These are phyloP conservation scores for Heliothis subflexa DNA, from an alignment of 1,140 invertebrate genomes.

Conservation along the genomic window DNA sequence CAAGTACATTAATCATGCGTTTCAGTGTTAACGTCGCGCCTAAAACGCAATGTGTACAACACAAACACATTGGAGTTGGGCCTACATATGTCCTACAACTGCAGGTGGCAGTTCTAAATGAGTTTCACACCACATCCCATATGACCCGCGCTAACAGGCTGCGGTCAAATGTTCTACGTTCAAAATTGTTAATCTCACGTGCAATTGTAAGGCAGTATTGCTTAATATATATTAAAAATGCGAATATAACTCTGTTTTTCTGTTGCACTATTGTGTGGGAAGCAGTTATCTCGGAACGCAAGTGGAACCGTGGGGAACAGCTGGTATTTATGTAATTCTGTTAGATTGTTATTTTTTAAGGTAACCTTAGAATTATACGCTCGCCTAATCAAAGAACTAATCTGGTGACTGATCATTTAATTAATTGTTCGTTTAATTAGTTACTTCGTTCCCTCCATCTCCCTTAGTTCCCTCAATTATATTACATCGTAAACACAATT, in stretches of 20 bases:
- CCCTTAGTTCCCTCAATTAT: neutral
- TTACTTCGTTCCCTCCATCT: too few species aligned
- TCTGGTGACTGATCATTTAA: too few species aligned
- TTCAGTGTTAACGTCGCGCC: slow-evolving; percentile 10
- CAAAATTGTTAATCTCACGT: neutral
- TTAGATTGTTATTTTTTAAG: too few species aligned
- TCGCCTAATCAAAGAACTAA: too few species aligned
- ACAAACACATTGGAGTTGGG: neutral
- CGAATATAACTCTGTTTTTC: neutral
- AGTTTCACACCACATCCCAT: neutral
- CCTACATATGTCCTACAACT: slow-evolving; percentile 8
- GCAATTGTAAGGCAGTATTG: too few species aligned
- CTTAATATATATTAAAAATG: neutral
- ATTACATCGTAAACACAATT: neutral
- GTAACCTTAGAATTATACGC: too few species aligned
- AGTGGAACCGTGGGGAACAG: too few species aligned
- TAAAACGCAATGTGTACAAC: slow-evolving; percentile 5
- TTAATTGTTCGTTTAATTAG: too few species aligned
- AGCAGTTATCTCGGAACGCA: too few species aligned
- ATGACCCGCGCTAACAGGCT: neutral
- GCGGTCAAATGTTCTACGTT: slow-evolving; percentile 1
- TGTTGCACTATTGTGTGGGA: neutral
- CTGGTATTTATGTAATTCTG: too few species aligned
- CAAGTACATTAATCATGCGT: slow-evolving; percentile 23
- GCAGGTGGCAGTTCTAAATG: slow-evolving; percentile 36